phyloP scores from a whole-genome alignment of 2,797 vertebrate species.

The Smutsia gigantea region DNA sequence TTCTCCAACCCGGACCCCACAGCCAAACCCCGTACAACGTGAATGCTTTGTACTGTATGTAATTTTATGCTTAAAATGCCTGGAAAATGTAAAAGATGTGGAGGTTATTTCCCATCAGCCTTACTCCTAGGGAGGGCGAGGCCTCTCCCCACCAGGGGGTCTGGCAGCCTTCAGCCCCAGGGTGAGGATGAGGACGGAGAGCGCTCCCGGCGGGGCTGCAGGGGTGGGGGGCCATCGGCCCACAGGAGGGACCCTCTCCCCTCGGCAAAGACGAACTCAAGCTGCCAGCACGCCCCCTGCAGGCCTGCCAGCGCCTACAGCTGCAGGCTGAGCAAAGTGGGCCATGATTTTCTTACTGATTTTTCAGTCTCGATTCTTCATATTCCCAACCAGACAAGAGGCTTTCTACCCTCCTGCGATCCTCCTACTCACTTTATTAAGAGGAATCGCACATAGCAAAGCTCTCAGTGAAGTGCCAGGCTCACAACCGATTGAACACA shows the following conservation, averaged over 20 bases:
- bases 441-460: accelerated
- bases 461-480: accelerated
- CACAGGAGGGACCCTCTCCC: neutral
- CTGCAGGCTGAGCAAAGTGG: neutral
- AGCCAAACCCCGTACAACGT: neutral
- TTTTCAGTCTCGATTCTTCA: neutral
- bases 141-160: neutral
- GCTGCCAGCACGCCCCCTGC: accelerated
- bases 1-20: neutral
- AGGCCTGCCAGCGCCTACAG: no score
- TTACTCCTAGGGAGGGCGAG: accelerated
- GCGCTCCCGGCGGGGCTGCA: neutral
- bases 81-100: neutral
- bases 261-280: accelerated
- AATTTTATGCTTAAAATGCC: neutral
- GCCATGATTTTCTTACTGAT: neutral
- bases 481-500: accelerated
- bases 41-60: accelerated
- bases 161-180: neutral
- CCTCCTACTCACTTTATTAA: accelerated
- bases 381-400: neutral
- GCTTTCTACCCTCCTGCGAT: accelerated
- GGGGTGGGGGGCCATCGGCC: neutral
- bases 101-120: no score
- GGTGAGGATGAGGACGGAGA: neutral